These are phyloP conservation scores for Chelidonichthys spinosus DNA, from an alignment of 2,797 vertebrate genomes.

Conservation along the genomic window DNA sequence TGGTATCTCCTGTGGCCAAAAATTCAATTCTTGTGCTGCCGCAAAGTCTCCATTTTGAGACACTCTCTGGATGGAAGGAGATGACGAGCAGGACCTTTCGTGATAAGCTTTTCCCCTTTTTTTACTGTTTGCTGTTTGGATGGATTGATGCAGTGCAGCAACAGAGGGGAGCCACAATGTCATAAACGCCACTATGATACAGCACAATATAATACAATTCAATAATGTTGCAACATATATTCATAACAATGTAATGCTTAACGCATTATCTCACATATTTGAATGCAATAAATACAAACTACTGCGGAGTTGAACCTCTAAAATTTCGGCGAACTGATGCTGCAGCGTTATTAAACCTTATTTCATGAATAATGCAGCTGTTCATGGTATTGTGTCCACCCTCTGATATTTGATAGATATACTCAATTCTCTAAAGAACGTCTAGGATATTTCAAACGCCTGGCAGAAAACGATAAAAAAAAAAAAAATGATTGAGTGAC, in stretches of 20 bases:
- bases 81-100: slow-evolving; percentile 28
- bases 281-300: background rate
- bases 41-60: slow-evolving; percentile 61
- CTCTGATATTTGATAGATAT: background rate
- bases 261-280: background rate
- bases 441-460: slow-evolving; percentile 4
- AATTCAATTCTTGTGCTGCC: slow-evolving; percentile 61
- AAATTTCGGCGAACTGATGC: background rate
- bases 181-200: slow-evolving; percentile 6
- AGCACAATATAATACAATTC: background rate
- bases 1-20: slow-evolving; percentile 53
- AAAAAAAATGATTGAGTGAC: slow-evolving; percentile 13
- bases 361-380: background rate
- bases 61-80: slow-evolving; percentile 31
- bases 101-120: slow-evolving; percentile 38
- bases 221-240: background rate
- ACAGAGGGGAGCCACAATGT: background rate
- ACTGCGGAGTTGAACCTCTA: background rate
- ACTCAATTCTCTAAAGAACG: no score
- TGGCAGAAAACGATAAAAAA: background rate
- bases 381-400: background rate
- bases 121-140: slow-evolving; percentile 27
- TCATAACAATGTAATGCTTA: background rate
- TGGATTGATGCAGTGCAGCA: slow-evolving; percentile 22
- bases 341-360: no score